Base-by-base conservation (phyloP, 2,797 vertebrate species). In the Sebastes steindachneri region DNA sequence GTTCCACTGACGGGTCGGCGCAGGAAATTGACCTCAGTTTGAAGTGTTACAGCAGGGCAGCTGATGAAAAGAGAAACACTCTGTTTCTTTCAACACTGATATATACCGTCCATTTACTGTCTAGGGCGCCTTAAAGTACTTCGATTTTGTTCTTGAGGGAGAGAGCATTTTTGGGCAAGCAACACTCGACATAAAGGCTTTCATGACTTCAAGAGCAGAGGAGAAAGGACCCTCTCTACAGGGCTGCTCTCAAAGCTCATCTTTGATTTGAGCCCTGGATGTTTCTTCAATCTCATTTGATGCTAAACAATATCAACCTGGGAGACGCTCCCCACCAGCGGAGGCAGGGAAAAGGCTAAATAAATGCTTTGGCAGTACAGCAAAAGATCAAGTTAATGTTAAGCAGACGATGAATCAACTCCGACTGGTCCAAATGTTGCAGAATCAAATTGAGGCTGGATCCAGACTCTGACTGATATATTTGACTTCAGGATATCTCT, bases 11-110 rank as follows among this genome's bases (percentile, higher is more conserved):
- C 31, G 5, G 28, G 19, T 60, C 26, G 17, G 54, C 19, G 8
- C 45, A 28, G 75, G 63, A 86, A 80, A 86, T 29, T 83, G 75
- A 88, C 79, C 86, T 79, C 15, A 3, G 75, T 45, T 41, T 80
- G 60, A 83, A 62, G 68, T 45, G 48, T 83, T 62, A 23, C 60
- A 67, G 53, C 75, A 35, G 48, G 63, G 68, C 33, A 67, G 77
- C 57, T 55, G 77, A 69, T 74, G 70, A 83, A 83, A 75, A 69
- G 80, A 83, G 58, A 78, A 86, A 77, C 75, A 53, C 73, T 71
- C 57, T 62, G 74, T 82, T 90, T 85, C 41, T 79, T 62, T 76
- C 82, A 60, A 41, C 29, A 37, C 67, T 86, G 82, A 89, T 88
- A 83, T 80, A 68, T 81, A 60, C 73, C 9, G 21, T 12, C 81